Conservation (phyloP, 23 tunicate species). For the Clavelina lepadiformis region DNA sequence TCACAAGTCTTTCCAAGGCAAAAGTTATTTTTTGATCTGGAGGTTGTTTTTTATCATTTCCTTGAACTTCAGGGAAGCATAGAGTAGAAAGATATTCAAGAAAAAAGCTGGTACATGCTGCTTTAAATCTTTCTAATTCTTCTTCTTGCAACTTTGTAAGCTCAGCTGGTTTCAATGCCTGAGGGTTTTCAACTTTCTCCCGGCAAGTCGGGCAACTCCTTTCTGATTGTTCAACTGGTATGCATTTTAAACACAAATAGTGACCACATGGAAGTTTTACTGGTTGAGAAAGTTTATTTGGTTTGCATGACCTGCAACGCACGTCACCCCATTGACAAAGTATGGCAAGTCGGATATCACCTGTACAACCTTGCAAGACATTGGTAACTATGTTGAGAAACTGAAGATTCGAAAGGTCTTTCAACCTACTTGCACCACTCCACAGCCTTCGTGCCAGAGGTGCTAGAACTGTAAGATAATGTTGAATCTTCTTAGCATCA, state of each 20-base stretch:
- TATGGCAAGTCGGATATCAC: slow-evolving; percentile 31
- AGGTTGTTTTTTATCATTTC: background rate
- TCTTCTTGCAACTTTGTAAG: slow-evolving; percentile 17
- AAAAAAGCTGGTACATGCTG: slow-evolving; percentile 59
- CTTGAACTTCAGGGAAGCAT: slow-evolving; percentile 32
- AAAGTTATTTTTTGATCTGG: slow-evolving; percentile 8
- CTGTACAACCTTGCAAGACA: slow-evolving; percentile 16
- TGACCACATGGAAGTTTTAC: slow-evolving; percentile 49
- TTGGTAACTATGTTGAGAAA: slow-evolving; percentile 38
- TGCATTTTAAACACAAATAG: slow-evolving; percentile 35
- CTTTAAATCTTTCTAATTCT: slow-evolving; percentile 28
- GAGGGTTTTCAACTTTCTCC: background rate
- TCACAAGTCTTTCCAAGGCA: slow-evolving; percentile 26
- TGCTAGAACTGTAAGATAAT: slow-evolving; percentile 36
- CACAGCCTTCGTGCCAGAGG: slow-evolving; percentile 45
- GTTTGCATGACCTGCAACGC: slow-evolving; percentile 36
- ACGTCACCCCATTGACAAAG: slow-evolving; percentile 41
- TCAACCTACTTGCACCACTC: slow-evolving; percentile 2
- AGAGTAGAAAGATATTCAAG: slow-evolving; percentile 56
- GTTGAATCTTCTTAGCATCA: background rate
- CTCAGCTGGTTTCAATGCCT: slow-evolving; percentile 14
- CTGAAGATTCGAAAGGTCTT: slow-evolving; percentile 13
- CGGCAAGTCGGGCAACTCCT: slow-evolving; percentile 47
- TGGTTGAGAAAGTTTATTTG: slow-evolving; percentile 14
- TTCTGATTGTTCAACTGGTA: slow-evolving; percentile 4